Evolutionary conservation across 2,113 vertebrate genomes (phyloP), one percentile per base, ranked within the genome.

Genomic region (Oncorhynchus nerka): DNA sequence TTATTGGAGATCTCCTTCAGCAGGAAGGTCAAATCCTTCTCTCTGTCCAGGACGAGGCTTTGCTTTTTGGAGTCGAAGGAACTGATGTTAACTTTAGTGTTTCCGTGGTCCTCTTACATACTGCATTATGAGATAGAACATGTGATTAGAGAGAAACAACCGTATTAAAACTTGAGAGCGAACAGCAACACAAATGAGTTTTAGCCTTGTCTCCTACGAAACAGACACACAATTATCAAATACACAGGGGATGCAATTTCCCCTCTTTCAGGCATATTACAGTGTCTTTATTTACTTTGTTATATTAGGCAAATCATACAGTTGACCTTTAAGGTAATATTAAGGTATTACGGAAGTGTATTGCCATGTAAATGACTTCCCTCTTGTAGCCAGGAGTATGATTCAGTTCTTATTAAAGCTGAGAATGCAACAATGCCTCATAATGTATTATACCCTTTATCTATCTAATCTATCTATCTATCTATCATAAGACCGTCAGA

Each of bases 1-100:
- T 93, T 93, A 93, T 98, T 98, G 83, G 83, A 89, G 89, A 79
- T 91, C 88, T 98, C 96, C 89, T 95, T 96, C 83, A 96, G 89
- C 74, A 99, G 90, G 74, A 96, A 93, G 19, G 90, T 86, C 76
- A 95, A 80, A 85, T 95, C 94, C 83, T 87, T 94, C 82, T 95
- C 94, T 86, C 87, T 89, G 86, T 91, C 89, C 72, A 93, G 57
- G 64, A 83, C 82, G 70, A 86, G 79, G 79, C 83, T 81, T 82
- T 78, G 78, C 64, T 90, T 86, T 89, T 68, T 84, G 55, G 81
- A 80, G 34, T 75, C 86, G 72, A 78, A 55, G 88, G 62, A 83
- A 55, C 16, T 55, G 73, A 84, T 85, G 83, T 79, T 84, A 55
- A 84, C 74, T 5, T 62, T 73, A 80, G 79, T 86, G 62, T 74